Conservation (phyloP, 2,888 invertebrate genomes). For the Cremastinae sp. region DNA sequence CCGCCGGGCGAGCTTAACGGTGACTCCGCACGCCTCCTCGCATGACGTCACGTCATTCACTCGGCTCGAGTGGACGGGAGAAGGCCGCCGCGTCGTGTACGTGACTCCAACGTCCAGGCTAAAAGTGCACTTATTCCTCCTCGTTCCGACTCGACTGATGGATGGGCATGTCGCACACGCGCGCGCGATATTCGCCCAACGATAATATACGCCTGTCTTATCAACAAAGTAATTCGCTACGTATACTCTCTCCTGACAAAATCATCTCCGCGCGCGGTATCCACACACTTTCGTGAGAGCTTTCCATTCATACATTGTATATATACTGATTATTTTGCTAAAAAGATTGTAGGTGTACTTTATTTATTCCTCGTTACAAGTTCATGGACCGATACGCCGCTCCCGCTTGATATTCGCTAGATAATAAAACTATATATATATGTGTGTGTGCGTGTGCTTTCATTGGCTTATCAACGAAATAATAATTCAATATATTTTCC, state of each 20-base stretch:
- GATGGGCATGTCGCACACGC: slow-evolving; percentile 27
- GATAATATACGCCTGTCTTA: slow-evolving; percentile 23
- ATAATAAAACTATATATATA: no score
- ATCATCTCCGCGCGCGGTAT: no score
- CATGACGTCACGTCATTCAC: slow-evolving; percentile 67
- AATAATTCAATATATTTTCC: not conserved
- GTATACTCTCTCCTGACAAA: no score
- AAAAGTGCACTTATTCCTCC: slow-evolving; percentile 21
- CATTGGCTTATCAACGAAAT: slow-evolving; percentile 41
- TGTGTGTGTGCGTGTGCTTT: no score
- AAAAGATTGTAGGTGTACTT: no score
- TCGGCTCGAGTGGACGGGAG: slow-evolving; percentile 43
- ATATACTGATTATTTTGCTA: no score
- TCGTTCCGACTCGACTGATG: slow-evolving; percentile 29
- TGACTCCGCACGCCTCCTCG: slow-evolving; percentile 58
- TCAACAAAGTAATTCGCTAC: slow-evolving; percentile 39
- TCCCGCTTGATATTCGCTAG: no score
- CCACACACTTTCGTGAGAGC: no score
- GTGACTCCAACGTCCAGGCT: not conserved
- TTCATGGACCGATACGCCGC: no score
- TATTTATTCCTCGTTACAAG: no score
- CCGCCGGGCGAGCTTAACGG: slow-evolving; percentile 53
- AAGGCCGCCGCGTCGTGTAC: slow-evolving; percentile 25
- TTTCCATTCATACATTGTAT: slow-evolving; percentile 41
- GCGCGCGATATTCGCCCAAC: slow-evolving; percentile 21